Evolutionary conservation across 1,140 invertebrate genomes (phyloP).

Genomic region (Zophobas morio): DNA sequence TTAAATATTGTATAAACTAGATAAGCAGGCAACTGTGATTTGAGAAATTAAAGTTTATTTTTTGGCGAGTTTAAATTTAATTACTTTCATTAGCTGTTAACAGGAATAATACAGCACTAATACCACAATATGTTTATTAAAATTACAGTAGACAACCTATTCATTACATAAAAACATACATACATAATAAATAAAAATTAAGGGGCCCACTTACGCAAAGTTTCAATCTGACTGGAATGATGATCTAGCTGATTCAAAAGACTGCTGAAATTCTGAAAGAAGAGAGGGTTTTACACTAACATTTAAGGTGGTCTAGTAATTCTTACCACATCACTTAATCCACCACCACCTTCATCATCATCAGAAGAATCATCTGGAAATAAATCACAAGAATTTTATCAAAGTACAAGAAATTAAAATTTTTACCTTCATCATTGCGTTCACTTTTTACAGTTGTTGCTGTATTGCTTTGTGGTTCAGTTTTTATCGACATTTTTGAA

Average conservation of each 20-base stretch:
- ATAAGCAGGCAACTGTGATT: too few relatives aligned
- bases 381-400: neutral
- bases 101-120: neutral
- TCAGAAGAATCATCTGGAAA: slow-evolving; percentile 29
- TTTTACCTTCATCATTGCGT: slow-evolving; percentile 12
- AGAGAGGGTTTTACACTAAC: neutral
- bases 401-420: slow-evolving; percentile 2
- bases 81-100: too few relatives aligned
- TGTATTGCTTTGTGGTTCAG: slow-evolving; percentile 1
- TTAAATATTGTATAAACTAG: too few relatives aligned
- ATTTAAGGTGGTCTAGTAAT: neutral
- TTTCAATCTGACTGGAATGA: slow-evolving; percentile 45
- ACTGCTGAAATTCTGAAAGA: slow-evolving; percentile 39
- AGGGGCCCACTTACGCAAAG: slow-evolving; percentile 35
- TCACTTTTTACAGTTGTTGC: slow-evolving; percentile 5
- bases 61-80: neutral
- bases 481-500: slow-evolving; percentile 22
- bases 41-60: too few relatives aligned
- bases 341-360: slow-evolving; percentile 20
- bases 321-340: slow-evolving; percentile 35
- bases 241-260: slow-evolving; percentile 39
- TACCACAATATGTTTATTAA: slow-evolving; percentile 13
- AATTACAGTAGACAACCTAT: slow-evolving; percentile 1
- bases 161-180: slow-evolving; percentile 32
- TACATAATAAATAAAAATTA: slow-evolving; percentile 32